Conservation (phyloP, 2,797 vertebrate species). For the Thunnus albacares region DNA sequence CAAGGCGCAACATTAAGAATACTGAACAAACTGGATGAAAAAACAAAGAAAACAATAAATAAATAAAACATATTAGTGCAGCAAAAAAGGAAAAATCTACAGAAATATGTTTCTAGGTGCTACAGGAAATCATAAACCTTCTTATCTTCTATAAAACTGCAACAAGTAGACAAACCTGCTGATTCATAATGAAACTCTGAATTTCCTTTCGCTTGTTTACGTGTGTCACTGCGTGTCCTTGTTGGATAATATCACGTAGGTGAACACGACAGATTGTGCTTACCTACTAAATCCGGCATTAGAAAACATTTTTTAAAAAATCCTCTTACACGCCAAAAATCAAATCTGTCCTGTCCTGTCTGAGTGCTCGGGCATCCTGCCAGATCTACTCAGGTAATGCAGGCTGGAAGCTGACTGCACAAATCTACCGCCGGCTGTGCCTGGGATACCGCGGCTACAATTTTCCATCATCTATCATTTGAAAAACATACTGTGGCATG, state of each 20-base stretch:
- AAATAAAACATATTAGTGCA: background rate
- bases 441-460: slow-evolving; percentile 72
- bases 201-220: slow-evolving; percentile 1
- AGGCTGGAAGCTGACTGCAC: slow-evolving; percentile 77
- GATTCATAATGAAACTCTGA: background rate
- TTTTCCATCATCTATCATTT: slow-evolving; percentile 82
- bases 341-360: slow-evolving; percentile 81
- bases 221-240: slow-evolving; percentile 50
- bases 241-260: slow-evolving; percentile 78
- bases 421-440: slow-evolving; percentile 82
- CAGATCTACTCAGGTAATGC: slow-evolving; percentile 86
- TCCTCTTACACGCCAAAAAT: slow-evolving; percentile 85
- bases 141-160: background rate
- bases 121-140: background rate
- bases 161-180: background rate
- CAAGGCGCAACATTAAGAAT: background rate
- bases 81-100: background rate
- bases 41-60: no score
- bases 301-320: slow-evolving; percentile 81
- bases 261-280: slow-evolving; percentile 84
- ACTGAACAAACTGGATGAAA: no score
- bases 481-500: slow-evolving; percentile 80
- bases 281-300: slow-evolving; percentile 86
- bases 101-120: background rate
- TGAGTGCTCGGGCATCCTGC: slow-evolving; percentile 78